Percentiles rank a stretch among this genome's conserved stretches.
These are phyloP conservation scores for Lasioglossum pauxillum DNA, from an alignment of 2,888 invertebrate species.

Conservation along the genomic window DNA sequence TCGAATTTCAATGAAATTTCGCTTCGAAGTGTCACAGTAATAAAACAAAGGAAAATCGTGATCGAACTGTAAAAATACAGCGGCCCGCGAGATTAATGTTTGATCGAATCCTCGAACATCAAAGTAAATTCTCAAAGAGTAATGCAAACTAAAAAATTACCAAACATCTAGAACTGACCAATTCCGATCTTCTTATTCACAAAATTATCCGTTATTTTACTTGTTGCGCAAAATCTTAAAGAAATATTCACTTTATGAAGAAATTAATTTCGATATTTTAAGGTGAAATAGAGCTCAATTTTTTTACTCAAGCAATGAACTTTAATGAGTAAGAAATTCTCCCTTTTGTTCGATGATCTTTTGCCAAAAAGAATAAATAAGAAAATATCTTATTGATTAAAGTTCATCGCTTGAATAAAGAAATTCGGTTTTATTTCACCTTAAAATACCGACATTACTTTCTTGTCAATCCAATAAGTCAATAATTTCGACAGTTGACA, in stretches of 20 bases:
- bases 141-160: background rate
- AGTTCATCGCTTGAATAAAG: too few species aligned
- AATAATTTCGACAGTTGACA: background rate
- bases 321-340: too few species aligned
- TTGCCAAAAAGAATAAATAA: too few species aligned
- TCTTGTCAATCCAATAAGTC: too few species aligned
- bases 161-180: background rate
- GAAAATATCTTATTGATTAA: too few species aligned
- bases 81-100: slow-evolving; percentile 15
- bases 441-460: too few species aligned
- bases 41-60: slow-evolving; percentile 3
- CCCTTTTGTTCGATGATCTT: too few species aligned
- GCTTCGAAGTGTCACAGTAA: slow-evolving; percentile 7
- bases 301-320: too few species aligned
- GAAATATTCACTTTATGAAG: too few species aligned
- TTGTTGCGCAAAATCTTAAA: background rate
- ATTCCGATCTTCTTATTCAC: background rate
- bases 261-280: too few species aligned
- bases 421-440: too few species aligned
- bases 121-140: background rate
- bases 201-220: background rate
- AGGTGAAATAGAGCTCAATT: too few species aligned
- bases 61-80: background rate
- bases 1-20: slow-evolving; percentile 31
- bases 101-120: background rate